phyloP scores from a whole-genome alignment of 2,888 invertebrate genomes.

The Strigamia transsilvanica region DNA sequence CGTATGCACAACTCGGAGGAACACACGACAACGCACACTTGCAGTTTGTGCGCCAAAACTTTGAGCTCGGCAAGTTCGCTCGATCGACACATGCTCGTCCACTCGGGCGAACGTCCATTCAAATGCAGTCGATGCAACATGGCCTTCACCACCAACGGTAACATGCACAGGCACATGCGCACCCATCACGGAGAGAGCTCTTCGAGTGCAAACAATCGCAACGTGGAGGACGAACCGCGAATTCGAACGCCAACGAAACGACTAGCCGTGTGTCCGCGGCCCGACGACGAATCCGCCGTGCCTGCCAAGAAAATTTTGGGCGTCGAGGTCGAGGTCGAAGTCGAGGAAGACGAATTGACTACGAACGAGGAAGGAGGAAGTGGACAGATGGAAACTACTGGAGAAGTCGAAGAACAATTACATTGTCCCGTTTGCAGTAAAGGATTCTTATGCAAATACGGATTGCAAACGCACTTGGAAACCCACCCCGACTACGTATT shows the following conservation, averaged over 20 bases:
- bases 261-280: constrained; percentile 5
- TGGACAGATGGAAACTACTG: constrained; percentile 55
- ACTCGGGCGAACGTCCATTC: constrained; percentile 82
- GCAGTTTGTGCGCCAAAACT: constrained; percentile 74
- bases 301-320: constrained; percentile 45
- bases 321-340: neutral
- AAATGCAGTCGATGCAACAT: constrained; percentile 80
- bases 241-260: constrained; percentile 51
- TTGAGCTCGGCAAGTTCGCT: constrained; percentile 80
- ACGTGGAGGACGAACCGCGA: constrained; percentile 53
- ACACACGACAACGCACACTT: constrained; percentile 65
- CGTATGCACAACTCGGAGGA: constrained; percentile 69
- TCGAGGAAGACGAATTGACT: neutral
- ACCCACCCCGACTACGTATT: constrained; percentile 74
- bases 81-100: constrained; percentile 81
- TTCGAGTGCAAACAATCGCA: neutral
- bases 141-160: constrained; percentile 84
- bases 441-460: constrained; percentile 70
- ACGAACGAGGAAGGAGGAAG: constrained; percentile 52
- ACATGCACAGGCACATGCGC: constrained; percentile 84
- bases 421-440: constrained; percentile 73
- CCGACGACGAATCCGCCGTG: constrained; percentile 17
- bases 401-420: constrained; percentile 56
- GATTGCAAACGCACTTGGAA: constrained; percentile 74
- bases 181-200: constrained; percentile 69